Evolutionary conservation across 2,797 vertebrate species (phyloP).

Genomic region (Sebastes itinus): DNA sequence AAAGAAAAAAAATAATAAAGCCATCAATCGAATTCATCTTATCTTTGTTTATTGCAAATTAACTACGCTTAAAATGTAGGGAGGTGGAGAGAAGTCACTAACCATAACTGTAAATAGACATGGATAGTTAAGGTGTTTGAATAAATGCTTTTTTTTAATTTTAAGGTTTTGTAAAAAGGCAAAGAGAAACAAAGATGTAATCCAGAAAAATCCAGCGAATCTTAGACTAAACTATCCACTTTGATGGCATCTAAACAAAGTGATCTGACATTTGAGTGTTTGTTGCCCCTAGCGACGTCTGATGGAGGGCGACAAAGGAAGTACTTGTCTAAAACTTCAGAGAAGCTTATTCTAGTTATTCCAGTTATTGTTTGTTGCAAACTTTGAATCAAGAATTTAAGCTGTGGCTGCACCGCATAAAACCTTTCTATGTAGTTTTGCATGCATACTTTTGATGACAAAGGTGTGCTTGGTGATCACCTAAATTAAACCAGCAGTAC

Average conservation of each 20-base stretch:
- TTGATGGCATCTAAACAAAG: slow-evolving; percentile 23
- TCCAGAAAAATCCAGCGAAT: background rate
- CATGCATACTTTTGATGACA: background rate
- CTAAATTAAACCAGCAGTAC: background rate
- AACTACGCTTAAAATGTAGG: too few species aligned
- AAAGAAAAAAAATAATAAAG: too few species aligned
- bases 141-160: background rate
- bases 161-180: background rate
- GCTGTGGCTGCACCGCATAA: background rate
- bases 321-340: background rate
- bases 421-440: background rate
- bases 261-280: slow-evolving; percentile 31
- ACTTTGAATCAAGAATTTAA: background rate
- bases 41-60: too few species aligned
- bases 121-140: background rate
- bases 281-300: slow-evolving; percentile 10
- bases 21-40: too few species aligned
- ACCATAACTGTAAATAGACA: background rate
- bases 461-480: background rate
- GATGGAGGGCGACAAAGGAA: slow-evolving; percentile 1
- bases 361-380: background rate
- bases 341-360: background rate
- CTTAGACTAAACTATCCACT: background rate
- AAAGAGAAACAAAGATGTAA: background rate
- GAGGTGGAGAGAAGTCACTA: too few species aligned